Percentiles rank a stretch among this genome's conserved stretches.
These are phyloP conservation scores for Paracentrotus lividus DNA, from an alignment of 53 echinoderm and acorn worm genomes.

Conservation along the genomic window DNA sequence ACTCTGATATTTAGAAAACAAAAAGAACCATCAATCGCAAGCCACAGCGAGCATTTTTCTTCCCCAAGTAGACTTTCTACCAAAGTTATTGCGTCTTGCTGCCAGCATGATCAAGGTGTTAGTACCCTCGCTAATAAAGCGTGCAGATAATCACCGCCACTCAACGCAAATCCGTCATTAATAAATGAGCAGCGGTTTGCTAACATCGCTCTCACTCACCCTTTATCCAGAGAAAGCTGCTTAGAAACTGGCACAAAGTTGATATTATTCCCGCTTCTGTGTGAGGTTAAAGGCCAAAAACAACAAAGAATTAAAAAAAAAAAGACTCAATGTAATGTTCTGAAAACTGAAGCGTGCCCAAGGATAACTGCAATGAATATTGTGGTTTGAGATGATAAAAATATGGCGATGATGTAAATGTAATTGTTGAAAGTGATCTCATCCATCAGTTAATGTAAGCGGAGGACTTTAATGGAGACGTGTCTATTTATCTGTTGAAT, in stretches of 20 bases:
- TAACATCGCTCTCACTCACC: background rate
- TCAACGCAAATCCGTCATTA: background rate
- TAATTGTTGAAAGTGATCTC: conserved; percentile 19
- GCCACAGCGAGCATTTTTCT: conserved; percentile 18
- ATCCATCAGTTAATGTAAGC: conserved; percentile 2
- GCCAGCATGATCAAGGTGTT: conserved; percentile 21
- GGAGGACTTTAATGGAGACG: conserved; percentile 42
- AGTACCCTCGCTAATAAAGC: conserved; percentile 35
- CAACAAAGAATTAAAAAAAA: no score
- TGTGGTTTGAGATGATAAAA: conserved; percentile 42
- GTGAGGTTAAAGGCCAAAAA: no score
- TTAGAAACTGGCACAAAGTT: background rate
- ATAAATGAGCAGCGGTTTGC: conserved; percentile 17
- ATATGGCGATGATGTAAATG: conserved; percentile 30
- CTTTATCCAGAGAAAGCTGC: background rate
- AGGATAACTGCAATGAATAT: background rate
- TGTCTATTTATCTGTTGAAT: conserved; percentile 3
- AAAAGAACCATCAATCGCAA: conserved; percentile 69
- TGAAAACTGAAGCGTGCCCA: background rate
- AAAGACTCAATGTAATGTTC: no score
- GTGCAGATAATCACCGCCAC: background rate
- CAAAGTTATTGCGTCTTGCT: background rate
- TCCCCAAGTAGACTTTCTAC: background rate
- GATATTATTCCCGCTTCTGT: background rate
- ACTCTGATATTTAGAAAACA: conserved; percentile 65